These are phyloP conservation scores for Eriocheir sinensis DNA, from an alignment of 1,140 invertebrate genomes.

Conservation along the genomic window DNA sequence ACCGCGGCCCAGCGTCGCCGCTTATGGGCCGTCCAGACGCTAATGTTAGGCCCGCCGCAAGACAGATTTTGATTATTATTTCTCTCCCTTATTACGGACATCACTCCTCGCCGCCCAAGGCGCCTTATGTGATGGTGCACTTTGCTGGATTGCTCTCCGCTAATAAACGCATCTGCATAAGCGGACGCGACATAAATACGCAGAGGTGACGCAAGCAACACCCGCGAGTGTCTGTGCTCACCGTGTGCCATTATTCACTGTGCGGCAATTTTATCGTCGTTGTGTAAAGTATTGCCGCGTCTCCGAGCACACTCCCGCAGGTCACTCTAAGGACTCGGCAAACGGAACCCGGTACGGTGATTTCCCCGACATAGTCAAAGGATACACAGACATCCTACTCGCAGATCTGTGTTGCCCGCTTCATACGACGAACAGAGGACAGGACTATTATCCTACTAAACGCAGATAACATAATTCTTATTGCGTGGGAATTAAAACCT, in stretches of 20 bases:
- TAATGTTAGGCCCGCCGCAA: background rate
- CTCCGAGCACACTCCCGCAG: background rate
- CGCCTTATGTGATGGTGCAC: background rate
- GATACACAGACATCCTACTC: no score
- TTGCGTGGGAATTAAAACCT: no score
- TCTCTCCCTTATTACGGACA: background rate
- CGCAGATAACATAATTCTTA: no score
- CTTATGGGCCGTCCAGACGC: background rate
- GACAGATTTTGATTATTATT: slow-evolving; percentile 12
- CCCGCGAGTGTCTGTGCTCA: background rate
- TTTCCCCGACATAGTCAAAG: no score
- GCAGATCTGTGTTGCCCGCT: no score
- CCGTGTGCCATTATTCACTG: background rate
- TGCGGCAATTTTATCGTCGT: background rate
- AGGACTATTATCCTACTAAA: no score
- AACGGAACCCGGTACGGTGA: no score
- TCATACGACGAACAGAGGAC: no score
- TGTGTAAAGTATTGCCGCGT: background rate
- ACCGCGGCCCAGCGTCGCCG: background rate
- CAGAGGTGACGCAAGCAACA: background rate
- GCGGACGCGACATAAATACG: background rate
- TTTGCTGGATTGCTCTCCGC: background rate
- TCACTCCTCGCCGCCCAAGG: background rate
- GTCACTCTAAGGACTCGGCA: background rate
- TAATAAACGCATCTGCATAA: background rate